Base-by-base conservation (phyloP, 2,113 vertebrate species). In the Etheostoma spectabile region DNA sequence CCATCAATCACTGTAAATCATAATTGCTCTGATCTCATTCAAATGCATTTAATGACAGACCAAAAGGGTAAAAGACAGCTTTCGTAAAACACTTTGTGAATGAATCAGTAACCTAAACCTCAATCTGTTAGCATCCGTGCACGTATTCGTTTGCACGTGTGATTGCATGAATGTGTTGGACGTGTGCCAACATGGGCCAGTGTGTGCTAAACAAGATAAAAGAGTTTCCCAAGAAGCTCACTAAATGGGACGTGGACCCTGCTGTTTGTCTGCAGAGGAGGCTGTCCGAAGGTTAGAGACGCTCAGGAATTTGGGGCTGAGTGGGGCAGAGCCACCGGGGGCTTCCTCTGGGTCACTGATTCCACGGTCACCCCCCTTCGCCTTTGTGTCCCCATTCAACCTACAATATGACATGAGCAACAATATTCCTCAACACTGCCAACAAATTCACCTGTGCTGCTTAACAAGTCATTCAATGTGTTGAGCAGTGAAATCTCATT, bases 281-380 rank as follows among this genome's bases (percentile, higher is more conserved):
- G 72, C 72, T 61, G 80, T 77, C 84, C 88, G 53, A 71, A 70
- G 78, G 82, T 55, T 57, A 8, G 78, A 91, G 88, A 93, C 86
- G 52, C 74, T 82, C 52, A 87, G 93, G 94, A 94, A 94, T 94
- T 89, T 88, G 77, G 85, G 83, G 63, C 91, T 48, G 79, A 86
- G 80, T 38, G 48, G 80, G 81, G 80, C 53, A 80, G 75, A 88
- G 86, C 73, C 85, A 86, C 82, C 72, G 33, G 89, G 83, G 83
- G 88, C 87, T 93, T 68, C 69, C 89, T 92, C 81, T 91, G 82
- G 94, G 94, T 95, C 94, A 94, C 86, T 94, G 93, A 91, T 66
- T 93, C 85, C 73, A 82, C 91, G 86, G 92, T 94, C 91, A 87
- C 52, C 70, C 78, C 48, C 72, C 22, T 45, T 63, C 72, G 56